Conservation (phyloP, 2,888 invertebrate species). For the Acrocyrtus sp. region DNA sequence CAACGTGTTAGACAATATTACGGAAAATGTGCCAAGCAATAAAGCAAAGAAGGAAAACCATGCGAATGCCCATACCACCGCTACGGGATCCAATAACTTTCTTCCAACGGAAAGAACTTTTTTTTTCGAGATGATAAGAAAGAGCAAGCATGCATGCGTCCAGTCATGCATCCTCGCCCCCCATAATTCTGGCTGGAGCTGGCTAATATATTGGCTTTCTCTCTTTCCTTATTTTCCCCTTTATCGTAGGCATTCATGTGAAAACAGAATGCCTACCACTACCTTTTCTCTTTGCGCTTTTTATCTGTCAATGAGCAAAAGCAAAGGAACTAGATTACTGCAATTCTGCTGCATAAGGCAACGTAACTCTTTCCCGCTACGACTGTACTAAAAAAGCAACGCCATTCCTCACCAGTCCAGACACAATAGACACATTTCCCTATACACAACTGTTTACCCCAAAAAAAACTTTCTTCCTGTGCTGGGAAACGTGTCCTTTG, state of each 20-base stretch:
- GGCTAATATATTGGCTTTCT: slow-evolving; percentile 45
- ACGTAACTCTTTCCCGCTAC: neutral
- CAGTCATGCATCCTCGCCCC: slow-evolving; percentile 49
- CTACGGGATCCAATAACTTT: neutral
- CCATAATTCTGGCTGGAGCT: slow-evolving; percentile 44
- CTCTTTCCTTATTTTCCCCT: slow-evolving; percentile 8
- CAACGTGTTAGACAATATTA: slow-evolving; percentile 12
- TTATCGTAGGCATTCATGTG: slow-evolving; percentile 35
- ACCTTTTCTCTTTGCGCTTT: slow-evolving; percentile 36
- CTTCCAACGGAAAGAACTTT: neutral
- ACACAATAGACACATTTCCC: neutral
- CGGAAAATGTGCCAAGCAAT: slow-evolving; percentile 40
- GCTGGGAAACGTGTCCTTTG: too few species aligned
- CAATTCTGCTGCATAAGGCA: neutral
- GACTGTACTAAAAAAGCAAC: too few species aligned
- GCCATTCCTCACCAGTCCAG: too few species aligned
- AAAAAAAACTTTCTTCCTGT: too few species aligned
- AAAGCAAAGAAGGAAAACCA: slow-evolving; percentile 9
- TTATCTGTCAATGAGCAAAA: slow-evolving; percentile 49
- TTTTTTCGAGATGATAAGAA: slow-evolving; percentile 8
- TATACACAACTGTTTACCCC: too few species aligned
- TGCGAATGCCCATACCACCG: slow-evolving; percentile 19
- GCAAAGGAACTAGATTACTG: neutral
- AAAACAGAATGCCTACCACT: slow-evolving; percentile 43
- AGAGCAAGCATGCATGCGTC: slow-evolving; percentile 37